Base-by-base conservation (phyloP, 2,888 invertebrate genomes). In the Nephrotoma flavescens region DNA sequence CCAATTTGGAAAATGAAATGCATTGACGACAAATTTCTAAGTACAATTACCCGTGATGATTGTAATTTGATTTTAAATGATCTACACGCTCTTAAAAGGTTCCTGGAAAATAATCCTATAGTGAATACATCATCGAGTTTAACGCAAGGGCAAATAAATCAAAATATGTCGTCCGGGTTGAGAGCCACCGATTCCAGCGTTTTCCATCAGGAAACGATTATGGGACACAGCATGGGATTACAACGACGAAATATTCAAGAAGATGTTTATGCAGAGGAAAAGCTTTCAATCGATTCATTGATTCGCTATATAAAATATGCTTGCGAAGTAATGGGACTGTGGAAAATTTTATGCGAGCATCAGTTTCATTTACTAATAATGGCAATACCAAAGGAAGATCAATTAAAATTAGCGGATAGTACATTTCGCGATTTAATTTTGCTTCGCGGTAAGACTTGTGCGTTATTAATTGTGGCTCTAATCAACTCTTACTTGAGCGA, bases 401-500 rank as follows among this genome's bases (percentile, higher is more conserved):
- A 95, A 89, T 93, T 92, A 89, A 92, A 94, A 31, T 90, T 95
- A 86, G 92, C 93, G 88, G 94, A 94, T 4, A 94, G 94, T 57
- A 93, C 94, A 87, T 95, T 94, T 87, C 89, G 91, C 2, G 92
- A 92, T 88, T 88, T 92, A 87, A 92, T 95, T 87, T 91, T 93
- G 86, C 92, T 93, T 0, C 90, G 92, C 0, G 89, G 90, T 0
- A 92, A 96, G 88, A 93, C 95, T 71, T 95, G 95, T 89, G 94
- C 94, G 2, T 92, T 95, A 87, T 92, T 99, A 19, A 96, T 99
- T 41, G 95, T 96, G 52, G 95, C 96, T 86, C 92, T 99, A 12
- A 96, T 99, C 86, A 96, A 97, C 89, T 96, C 97, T 87, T 99
- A 99, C 92, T 93, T 99, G 19, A 96, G 96, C 87, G 99, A 99